Evolutionary conservation across 2,797 vertebrate species (phyloP).

Genomic region (Pelodytes ibericus): DNA sequence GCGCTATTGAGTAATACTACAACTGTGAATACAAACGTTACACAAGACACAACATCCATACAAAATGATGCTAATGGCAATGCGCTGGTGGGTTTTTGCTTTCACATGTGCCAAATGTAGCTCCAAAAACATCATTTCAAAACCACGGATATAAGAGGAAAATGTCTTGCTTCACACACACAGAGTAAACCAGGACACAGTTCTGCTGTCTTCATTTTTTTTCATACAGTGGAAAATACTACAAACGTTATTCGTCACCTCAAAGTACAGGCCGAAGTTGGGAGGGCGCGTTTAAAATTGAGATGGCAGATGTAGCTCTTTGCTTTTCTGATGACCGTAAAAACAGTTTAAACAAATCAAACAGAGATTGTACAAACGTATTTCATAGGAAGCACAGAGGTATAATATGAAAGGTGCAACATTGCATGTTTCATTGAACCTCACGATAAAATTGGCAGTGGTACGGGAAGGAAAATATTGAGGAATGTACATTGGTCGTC

Average conservation of each 20-base stretch:
- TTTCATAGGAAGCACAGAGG: too few species aligned
- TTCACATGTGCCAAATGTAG: conserved; percentile 60
- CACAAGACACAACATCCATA: conserved; percentile 70
- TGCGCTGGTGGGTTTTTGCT: conserved; percentile 67
- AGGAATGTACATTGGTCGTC: too few species aligned
- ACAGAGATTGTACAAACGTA: background rate
- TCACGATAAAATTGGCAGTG: too few species aligned
- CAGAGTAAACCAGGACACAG: conserved; percentile 36
- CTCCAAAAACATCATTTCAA: conserved; percentile 61
- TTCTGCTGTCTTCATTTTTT: background rate
- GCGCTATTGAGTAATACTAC: conserved; percentile 64
- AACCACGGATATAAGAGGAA: conserved; percentile 52
- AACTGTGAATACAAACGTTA: conserved; percentile 68
- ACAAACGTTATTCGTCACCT: background rate
- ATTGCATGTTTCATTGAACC: too few species aligned
- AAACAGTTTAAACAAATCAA: background rate
- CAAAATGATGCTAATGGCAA: conserved; percentile 64
- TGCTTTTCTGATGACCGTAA: background rate
- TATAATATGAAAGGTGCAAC: too few species aligned
- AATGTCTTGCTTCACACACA: conserved; percentile 39
- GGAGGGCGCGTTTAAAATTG: too few species aligned
- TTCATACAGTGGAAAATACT: conserved; percentile 32
- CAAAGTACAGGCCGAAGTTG: conserved; percentile 9
- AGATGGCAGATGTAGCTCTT: background rate
- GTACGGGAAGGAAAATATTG: too few species aligned